Evolutionary conservation across 2,888 invertebrate species (phyloP).

Genomic region (Rhorus exstirpatorius): DNA sequence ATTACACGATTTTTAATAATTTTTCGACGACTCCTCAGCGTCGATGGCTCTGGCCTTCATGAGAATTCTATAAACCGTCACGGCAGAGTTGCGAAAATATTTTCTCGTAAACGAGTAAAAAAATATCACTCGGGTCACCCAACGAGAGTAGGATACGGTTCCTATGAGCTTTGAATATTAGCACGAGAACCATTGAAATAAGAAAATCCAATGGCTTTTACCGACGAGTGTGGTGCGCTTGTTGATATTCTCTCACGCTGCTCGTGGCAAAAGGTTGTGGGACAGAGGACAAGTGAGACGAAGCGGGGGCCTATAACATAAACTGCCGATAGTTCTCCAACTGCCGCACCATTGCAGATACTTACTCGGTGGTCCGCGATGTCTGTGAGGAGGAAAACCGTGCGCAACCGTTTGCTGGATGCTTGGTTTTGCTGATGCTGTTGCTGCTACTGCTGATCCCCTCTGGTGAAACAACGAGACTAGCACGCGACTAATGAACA

Average conservation of each 20-base stretch:
- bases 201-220: slow-evolving; percentile 49
- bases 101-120: slow-evolving; percentile 1
- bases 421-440: slow-evolving; percentile 31
- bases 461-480: slow-evolving; percentile 53
- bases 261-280: slow-evolving; percentile 76
- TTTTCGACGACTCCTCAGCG: slow-evolving; percentile 38
- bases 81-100: not conserved
- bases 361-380: slow-evolving; percentile 38
- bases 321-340: slow-evolving; percentile 37
- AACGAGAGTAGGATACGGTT: slow-evolving; percentile 27
- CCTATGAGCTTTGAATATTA: slow-evolving; percentile 29
- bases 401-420: slow-evolving; percentile 62
- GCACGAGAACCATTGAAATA: slow-evolving; percentile 37
- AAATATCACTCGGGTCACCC: slow-evolving; percentile 53
- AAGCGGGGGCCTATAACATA: slow-evolving; percentile 28
- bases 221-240: slow-evolving; percentile 36
- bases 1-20: slow-evolving; percentile 67
- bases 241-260: slow-evolving; percentile 77
- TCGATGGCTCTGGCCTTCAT: not conserved
- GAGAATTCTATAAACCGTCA: not conserved
- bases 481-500: slow-evolving; percentile 83
- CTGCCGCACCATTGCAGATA: slow-evolving; percentile 29
- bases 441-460: slow-evolving; percentile 20
- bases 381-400: slow-evolving; percentile 45
- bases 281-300: slow-evolving; percentile 61